Evolutionary conservation across 1,140 invertebrate species (phyloP).

Genomic region (Drosophila bocki): DNA sequence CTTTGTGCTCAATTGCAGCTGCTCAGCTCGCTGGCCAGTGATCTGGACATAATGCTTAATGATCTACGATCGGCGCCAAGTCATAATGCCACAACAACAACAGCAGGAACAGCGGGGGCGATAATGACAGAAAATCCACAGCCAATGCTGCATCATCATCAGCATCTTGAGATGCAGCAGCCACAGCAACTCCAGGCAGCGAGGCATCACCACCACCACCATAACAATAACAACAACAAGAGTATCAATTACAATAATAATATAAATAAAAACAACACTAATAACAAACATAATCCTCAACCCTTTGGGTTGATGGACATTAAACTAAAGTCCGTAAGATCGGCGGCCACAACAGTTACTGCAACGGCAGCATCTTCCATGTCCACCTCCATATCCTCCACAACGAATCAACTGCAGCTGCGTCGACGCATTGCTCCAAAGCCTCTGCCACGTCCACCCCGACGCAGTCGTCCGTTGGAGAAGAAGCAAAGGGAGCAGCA

Average conservation of each 20-base stretch:
- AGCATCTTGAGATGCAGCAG: constrained; percentile 28
- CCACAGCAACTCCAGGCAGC: constrained; percentile 37
- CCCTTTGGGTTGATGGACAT: constrained; percentile 55
- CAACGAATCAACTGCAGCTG: constrained; percentile 35
- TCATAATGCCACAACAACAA: constrained; percentile 42
- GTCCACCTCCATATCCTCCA: constrained; percentile 10
- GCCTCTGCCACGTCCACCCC: constrained; percentile 49
- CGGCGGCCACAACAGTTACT: constrained; percentile 33
- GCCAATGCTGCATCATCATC: constrained; percentile 18
- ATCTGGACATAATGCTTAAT: constrained; percentile 88
- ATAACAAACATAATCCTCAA: constrained; percentile 15
- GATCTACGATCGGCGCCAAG: constrained; percentile 86
- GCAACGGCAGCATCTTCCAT: background rate
- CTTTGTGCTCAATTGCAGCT: constrained; percentile 85
- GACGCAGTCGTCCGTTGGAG: constrained; percentile 43
- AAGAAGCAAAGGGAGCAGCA: constrained; percentile 5
- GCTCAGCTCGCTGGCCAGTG: constrained; percentile 88
- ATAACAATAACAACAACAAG: constrained; percentile 36
- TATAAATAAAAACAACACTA: constrained; percentile 4
- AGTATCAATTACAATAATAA: constrained; percentile 21
- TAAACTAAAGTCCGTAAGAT: constrained; percentile 43
- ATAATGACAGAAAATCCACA: constrained; percentile 18
- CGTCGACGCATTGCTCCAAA: constrained; percentile 55
- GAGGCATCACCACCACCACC: constrained; percentile 28
- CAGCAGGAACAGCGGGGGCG: constrained; percentile 37